Evolutionary conservation across 2,888 invertebrate genomes (phyloP), one percentile per base, ranked within the genome.

Genomic region (Plebejus argus): DNA sequence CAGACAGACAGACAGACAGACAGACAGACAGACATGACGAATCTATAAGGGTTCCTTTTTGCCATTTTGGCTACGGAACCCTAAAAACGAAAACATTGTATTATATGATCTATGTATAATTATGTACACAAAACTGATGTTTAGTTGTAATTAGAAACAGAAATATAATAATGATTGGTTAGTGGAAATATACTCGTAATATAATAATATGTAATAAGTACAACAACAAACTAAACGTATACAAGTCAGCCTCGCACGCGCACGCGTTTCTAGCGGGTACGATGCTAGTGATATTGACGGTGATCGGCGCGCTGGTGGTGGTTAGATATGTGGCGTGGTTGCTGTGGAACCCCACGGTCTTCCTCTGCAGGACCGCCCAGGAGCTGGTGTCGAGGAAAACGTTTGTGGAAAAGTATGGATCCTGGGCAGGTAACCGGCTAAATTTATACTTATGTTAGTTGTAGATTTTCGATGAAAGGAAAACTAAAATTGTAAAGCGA

Each of bases 301-400:
- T 39, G 39, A 20, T 71, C 39, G 71, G 71, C 39, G 71, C 71
- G 71, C 3, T 71, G 1, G 20, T 20, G 20, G 39, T 71, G 33
- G 28, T 33, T 5, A 33, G 12, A 10, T 66, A 66, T 7, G 66
- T 66, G 28, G 1, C 33, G 66, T 66, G 66, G 66, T 5, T 71
- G 23, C 71, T 71, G n/a, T 39, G 71, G 71, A 71, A 39, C 39
- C 71, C 71, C 23, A n/a, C 20, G 71, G n/a, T 71, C n/a, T 39
- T 39, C 20, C n/a, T 35, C 20, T 39, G n/a, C 39, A 4, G 39
- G 10, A 39, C 39, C n/a, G 2, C 20, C 39, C 35, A 12, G 10
- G 71, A 71, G n/a, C 12, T 71, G n/a, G 39, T 71, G 35, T 39
- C 71, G 39, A 33, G 12, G 33, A 66, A 66, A 18, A 71, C 71